phyloP scores from a whole-genome alignment of 1,140 invertebrate genomes.

The Tetranychus cinnabarinus region DNA sequence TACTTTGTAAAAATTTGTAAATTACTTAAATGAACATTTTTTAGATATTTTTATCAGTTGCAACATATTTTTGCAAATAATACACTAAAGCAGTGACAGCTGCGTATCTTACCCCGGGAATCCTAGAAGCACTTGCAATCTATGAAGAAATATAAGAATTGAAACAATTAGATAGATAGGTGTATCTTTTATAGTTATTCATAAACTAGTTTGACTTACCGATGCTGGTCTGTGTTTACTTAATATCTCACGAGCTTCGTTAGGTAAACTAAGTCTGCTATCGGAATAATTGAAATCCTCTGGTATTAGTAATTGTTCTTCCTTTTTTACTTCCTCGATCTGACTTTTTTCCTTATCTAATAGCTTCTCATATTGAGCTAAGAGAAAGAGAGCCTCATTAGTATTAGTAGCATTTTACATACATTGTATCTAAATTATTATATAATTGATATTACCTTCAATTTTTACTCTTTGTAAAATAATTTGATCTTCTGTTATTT shows the following conservation, averaged over 20 bases:
- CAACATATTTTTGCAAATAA: background rate
- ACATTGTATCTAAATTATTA: background rate
- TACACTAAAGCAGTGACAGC: background rate
- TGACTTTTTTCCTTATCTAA: constrained; percentile 34
- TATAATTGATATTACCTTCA: constrained; percentile 23
- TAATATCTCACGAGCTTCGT: constrained; percentile 35
- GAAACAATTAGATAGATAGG: background rate
- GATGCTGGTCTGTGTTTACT: constrained; percentile 37
- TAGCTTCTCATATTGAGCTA: constrained; percentile 10
- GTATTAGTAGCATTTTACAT: background rate
- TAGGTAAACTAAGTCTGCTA: constrained; percentile 29
- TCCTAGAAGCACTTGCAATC: background rate
- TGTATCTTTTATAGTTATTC: background rate
- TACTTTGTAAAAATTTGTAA: too few species aligned
- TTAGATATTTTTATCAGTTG: too few species aligned
- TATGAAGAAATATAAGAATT: background rate
- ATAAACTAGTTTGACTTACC: constrained; percentile 24
- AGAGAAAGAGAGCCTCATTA: background rate
- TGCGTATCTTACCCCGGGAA: background rate
- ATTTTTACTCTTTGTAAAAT: constrained; percentile 26
- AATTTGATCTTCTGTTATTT: background rate
- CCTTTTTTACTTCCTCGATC: constrained; percentile 37
- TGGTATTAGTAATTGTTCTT: constrained; percentile 44
- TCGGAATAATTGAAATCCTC: constrained; percentile 42
- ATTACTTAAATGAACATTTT: too few species aligned